A percentile compares a stretch with the other conserved stretches of the same genome.
Evolutionary conservation across 1,140 invertebrate species (phyloP).

Genomic region (Macrocentrus cingulum): DNA sequence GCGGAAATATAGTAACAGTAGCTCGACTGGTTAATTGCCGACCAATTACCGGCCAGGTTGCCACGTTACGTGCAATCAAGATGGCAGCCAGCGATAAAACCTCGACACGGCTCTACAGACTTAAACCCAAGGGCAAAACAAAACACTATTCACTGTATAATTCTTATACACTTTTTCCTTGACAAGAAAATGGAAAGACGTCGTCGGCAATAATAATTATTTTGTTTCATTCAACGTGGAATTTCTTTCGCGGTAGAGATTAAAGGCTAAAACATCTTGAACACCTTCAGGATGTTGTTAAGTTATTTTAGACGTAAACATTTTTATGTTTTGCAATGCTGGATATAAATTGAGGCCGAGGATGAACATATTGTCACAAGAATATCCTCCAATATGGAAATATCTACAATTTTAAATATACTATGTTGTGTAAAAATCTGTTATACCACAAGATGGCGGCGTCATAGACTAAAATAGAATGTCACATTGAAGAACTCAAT

Average conservation of each 20-base stretch:
- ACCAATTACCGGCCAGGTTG: conserved; percentile 26
- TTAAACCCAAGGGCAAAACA: conserved; percentile 16
- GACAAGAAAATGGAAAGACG: conserved; percentile 5
- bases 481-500: not conserved
- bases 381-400: too few relatives aligned
- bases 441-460: too few relatives aligned
- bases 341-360: too few relatives aligned
- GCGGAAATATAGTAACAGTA: conserved; percentile 26
- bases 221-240: conserved; percentile 3
- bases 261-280: not conserved
- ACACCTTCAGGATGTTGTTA: not conserved
- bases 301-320: not conserved
- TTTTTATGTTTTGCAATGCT: too few relatives aligned
- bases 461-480: not conserved
- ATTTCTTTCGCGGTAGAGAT: not conserved
- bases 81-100: conserved; percentile 16
- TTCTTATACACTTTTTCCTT: conserved; percentile 1
- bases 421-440: too few relatives aligned
- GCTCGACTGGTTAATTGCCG: conserved; percentile 24
- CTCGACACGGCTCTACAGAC: not conserved
- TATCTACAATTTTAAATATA: too few relatives aligned
- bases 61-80: conserved; percentile 25
- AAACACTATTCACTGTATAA: not conserved
- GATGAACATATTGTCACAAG: too few relatives aligned
- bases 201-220: conserved; percentile 10